Evolutionary conservation across 2,888 invertebrate genomes (phyloP), one percentile per base, ranked within the genome.

Genomic region (Crepidodera aurea): DNA sequence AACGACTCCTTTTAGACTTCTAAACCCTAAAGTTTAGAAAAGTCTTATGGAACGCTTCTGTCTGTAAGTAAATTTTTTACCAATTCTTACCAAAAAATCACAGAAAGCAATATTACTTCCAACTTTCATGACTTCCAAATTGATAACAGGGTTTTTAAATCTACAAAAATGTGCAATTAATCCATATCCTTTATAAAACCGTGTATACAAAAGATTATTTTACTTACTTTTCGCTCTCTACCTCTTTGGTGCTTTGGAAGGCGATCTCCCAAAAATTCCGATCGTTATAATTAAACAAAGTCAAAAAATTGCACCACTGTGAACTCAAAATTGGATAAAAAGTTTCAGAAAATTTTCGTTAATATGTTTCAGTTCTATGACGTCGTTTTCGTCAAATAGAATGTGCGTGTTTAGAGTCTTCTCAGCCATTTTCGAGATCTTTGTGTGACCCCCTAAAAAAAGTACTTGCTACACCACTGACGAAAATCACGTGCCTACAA

Each of bases 231-330:
- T 32, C 18, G 25, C 44, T 42, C 22, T n/a, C 12, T 15, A 46
- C 69, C 57, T 51, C 69, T 59, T 72, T 69, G 2, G 62, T 42
- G 48, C 66, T 66, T 64, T 74, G 73, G 22, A 78, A 67, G 58
- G 77, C 65, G 42, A 59, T 60, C 0, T 75, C 71, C 92, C 93
- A 93, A 78, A 90, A 90, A 7, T 82, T 81, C 75, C 87, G 85
- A 13, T 89, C 86, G 18, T 88, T 86, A 78, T 89, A 90, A 73
- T 90, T 89, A 51, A 93, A 76, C 42, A 92, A 83, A 4, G 89
- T 89, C 69, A 93, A 83, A 37, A 93, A 80, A 79, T 92, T 90
- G 54, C 89, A 89, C 93, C 93, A 94, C 69, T 92, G 89, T 54
- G 90, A 85, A 2, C 89, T 87, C 44, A 93, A 79, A 55, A 88